Evolutionary conservation across 2,888 invertebrate species (phyloP), one percentile per base, ranked within the genome.

Genomic region (Cheilosia urbana): DNA sequence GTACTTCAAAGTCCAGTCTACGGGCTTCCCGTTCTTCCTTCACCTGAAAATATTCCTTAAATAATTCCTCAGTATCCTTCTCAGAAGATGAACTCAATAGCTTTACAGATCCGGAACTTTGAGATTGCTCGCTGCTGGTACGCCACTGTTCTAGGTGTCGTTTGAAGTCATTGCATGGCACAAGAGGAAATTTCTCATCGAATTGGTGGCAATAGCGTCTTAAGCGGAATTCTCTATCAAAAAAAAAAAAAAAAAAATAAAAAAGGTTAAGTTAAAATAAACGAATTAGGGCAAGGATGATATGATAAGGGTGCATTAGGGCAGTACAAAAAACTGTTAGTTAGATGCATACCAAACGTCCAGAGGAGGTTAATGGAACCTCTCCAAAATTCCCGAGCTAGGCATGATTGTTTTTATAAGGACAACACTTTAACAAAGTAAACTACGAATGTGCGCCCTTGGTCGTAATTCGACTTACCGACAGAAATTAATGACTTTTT

Each of bases 181-280:
- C 91, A 34, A 92, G 85, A 0, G 92, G 92, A 17, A 92, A 63
- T 24, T 87, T 87, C 15, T 89, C 88, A 40, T 91, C 91, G 49
- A 88, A 91, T 76, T 92, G 92, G 80, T 92, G 91, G 2, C 91
- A 89, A 80, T 91, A 92, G 4, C 92, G 91, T 47, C 92, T 89
- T 57, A 92, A 71, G 4, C 92, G 91, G 79, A 89, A 91, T 27
- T 90, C 89, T 83, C 91, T 91, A 47, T 17, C 60, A 72, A 65
- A 71, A 34, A 53, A 76, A 37, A 82, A 62, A 62, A 17, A 76
- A 30, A 34, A 76, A 66, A 68, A 82, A 62, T 58, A 17, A 76
- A 30, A 34, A 76, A 66, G 63, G 0, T 1, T 3, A 55, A 42
- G 24, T 75, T 47, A 47, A n/a, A n/a, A 17, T 2, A 15, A 19